Evolutionary conservation across 2,888 invertebrate genomes (phyloP).

Genomic region (Leptogaster cylindrica): DNA sequence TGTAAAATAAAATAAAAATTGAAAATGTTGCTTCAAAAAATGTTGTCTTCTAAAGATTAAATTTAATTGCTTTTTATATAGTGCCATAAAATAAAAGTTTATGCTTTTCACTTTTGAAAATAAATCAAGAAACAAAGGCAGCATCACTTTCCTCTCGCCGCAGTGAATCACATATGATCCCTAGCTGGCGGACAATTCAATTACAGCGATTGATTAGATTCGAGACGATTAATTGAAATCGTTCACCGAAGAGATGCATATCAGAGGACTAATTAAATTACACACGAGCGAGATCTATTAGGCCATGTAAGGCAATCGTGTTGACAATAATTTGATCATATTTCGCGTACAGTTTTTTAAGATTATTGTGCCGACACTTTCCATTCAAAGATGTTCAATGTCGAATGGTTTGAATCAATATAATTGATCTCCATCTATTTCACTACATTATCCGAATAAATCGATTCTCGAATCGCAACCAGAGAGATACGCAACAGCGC

Average conservation of each 20-base stretch:
- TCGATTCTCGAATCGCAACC: background rate
- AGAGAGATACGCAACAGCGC: background rate
- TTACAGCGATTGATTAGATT: background rate
- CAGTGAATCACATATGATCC: too few relatives aligned
- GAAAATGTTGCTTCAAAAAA: too few relatives aligned
- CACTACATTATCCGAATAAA: background rate
- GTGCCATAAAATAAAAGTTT: too few relatives aligned
- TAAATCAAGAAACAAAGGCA: too few relatives aligned
- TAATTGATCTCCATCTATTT: slow-evolving; percentile 14
- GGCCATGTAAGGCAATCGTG: slow-evolving; percentile 23
- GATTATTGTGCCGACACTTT: slow-evolving; percentile 1
- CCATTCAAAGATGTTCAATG: slow-evolving; percentile 27
- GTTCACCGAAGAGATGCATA: slow-evolving; percentile 20
- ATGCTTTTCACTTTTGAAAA: too few relatives aligned
- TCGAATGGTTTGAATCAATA: background rate
- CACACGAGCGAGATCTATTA: slow-evolving; percentile 19
- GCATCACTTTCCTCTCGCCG: too few relatives aligned
- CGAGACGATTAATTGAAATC: slow-evolving; percentile 27
- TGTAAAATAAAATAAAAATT: too few relatives aligned
- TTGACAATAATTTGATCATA: slow-evolving; percentile 17
- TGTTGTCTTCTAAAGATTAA: too few relatives aligned
- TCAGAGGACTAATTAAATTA: slow-evolving; percentile 30
- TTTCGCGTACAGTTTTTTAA: slow-evolving; percentile 7
- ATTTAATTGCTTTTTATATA: too few relatives aligned
- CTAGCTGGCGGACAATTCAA: too few relatives aligned